phyloP scores from a whole-genome alignment of 2,888 invertebrate species.

The Sinodicranocentrus sp. region DNA sequence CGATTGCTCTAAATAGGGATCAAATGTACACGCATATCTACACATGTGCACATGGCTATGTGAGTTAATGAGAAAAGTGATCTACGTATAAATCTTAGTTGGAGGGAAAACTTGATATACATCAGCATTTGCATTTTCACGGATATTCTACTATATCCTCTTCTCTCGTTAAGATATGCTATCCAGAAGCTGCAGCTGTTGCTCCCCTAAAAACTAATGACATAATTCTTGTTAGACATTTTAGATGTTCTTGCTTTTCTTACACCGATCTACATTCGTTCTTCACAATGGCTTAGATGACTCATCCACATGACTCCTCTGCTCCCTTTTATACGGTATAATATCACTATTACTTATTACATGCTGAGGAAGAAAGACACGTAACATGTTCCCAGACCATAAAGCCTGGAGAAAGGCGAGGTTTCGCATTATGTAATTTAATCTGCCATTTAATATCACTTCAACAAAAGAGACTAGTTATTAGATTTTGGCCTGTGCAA shows the following conservation, averaged over 20 bases:
- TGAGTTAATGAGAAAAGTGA: too few species aligned
- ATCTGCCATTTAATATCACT: constrained; percentile 53
- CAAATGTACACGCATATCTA: too few species aligned
- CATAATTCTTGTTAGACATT: constrained; percentile 61
- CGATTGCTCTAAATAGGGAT: too few species aligned
- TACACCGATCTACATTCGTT: too few species aligned
- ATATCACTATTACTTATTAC: too few species aligned
- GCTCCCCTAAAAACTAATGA: constrained; percentile 58
- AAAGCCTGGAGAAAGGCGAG: neutral
- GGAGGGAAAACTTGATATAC: neutral
- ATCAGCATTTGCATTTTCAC: constrained; percentile 5
- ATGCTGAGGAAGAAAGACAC: neutral
- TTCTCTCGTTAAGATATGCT: neutral
- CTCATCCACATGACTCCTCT: neutral
- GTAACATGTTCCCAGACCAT: neutral
- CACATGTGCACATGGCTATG: too few species aligned
- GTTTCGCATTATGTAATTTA: constrained; percentile 44
- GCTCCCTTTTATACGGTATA: too few species aligned
- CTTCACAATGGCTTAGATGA: neutral
- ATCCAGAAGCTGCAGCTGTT: constrained; percentile 52
- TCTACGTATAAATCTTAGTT: too few species aligned
- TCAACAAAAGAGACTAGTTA: constrained; percentile 40
- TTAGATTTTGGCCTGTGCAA: constrained; percentile 34
- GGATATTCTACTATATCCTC: neutral
- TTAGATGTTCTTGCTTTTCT: constrained; percentile 28